Evolutionary conservation across 1,140 invertebrate species (phyloP), one percentile per base, ranked within the genome.

Genomic region (Polyergus mexicanus): DNA sequence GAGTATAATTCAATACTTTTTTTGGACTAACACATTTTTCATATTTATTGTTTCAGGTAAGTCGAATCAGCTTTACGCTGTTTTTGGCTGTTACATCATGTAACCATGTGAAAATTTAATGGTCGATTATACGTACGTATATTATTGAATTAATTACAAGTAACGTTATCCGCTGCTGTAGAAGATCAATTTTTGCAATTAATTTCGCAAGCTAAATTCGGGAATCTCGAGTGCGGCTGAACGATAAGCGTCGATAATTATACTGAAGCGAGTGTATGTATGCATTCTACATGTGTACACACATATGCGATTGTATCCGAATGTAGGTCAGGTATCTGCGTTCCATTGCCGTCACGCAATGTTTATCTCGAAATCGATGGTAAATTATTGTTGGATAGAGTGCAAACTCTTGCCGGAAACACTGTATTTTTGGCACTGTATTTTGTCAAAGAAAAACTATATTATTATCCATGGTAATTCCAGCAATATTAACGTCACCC

Each of bases 351-450:
- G 78, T 83, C 78, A 83, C 68, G 78, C 78, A 83, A 83, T 83
- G 78, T 83, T 83, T 83, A 83, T 83, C 78, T 83, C 54, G 56
- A 83, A 83, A 83, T 83, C 78, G 78, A 83, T 83, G 78, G 68
- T 74, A 56, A 83, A 83, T 83, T 83, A 83, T 83, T 83, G 68
- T 56, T 47, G 51, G 68, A 83, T 83, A 54, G 78, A 83, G 78
- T 83, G 54, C 78, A 83, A 83, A 68, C 38, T 1, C 54, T 51
- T 51, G 38, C 68, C 66, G 68, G 78, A 83, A 83, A 83, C 66
- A 74, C 38, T 74, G 22, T 60, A 62, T 58, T 83, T 83, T 83
- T 83, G 38, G 38, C 38, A 38, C 25, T 72, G 68, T 69, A 4
- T 51, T 51, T 51, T 51, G 47, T 51, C 47, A 19, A 13, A 47